Conservation (phyloP, 2,888 invertebrate genomes). For the Stomorhina lunata region DNA sequence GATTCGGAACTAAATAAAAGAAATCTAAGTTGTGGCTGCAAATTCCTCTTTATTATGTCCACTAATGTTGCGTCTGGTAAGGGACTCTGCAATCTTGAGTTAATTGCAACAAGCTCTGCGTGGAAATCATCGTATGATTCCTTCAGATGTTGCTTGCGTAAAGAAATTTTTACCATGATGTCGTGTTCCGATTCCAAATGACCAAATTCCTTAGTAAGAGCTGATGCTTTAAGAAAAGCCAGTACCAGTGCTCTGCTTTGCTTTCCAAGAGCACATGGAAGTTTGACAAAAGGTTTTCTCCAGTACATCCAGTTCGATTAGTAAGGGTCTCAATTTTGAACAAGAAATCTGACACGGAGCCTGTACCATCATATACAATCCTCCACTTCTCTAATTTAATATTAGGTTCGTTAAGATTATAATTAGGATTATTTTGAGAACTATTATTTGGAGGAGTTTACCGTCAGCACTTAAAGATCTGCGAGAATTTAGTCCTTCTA, state of each 20-base stretch:
- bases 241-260: neutral
- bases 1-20: too few relatives aligned
- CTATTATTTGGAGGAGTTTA: neutral
- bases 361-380: neutral
- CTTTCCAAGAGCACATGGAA: neutral
- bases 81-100: too few relatives aligned
- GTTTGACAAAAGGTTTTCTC: neutral
- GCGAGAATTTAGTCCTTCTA: too few relatives aligned
- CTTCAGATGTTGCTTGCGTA: too few relatives aligned
- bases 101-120: too few relatives aligned
- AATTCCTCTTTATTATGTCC: too few relatives aligned
- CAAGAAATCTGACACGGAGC: neutral
- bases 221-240: neutral
- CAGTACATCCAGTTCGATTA: neutral
- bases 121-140: too few relatives aligned
- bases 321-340: neutral
- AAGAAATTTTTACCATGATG: conserved; percentile 2
- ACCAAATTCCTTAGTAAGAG: too few relatives aligned
- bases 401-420: neutral
- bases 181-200: conserved; percentile 9
- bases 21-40: too few relatives aligned
- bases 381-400: neutral
- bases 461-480: too few relatives aligned
- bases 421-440: neutral
- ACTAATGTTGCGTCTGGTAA: too few relatives aligned